These are phyloP conservation scores for Coremacera marginata DNA, from an alignment of 2,888 invertebrate species.

Conservation along the genomic window DNA sequence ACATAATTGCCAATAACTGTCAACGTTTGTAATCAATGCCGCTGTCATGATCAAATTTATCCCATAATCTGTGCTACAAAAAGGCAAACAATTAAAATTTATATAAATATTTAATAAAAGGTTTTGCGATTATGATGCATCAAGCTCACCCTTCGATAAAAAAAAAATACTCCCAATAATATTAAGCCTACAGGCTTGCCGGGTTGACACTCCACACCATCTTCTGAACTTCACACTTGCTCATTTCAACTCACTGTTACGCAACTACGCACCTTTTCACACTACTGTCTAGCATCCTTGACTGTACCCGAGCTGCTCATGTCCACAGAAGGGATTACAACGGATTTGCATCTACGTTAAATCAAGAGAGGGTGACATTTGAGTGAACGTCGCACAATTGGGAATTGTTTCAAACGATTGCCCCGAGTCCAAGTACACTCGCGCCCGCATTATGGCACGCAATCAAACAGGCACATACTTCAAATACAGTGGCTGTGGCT, in stretches of 20 bases:
- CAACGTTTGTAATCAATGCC: background rate
- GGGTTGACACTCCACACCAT: background rate
- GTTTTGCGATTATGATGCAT: background rate
- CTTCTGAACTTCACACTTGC: background rate
- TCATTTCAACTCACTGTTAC: background rate
- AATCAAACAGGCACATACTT: slow-evolving; percentile 20
- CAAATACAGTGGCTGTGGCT: slow-evolving; percentile 51
- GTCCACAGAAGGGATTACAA: slow-evolving; percentile 4
- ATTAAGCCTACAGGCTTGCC: background rate
- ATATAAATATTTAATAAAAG: background rate
- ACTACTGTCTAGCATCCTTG: background rate
- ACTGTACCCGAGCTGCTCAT: background rate
- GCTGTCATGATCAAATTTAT: background rate
- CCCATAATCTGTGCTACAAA: background rate
- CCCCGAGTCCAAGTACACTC: background rate
- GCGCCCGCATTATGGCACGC: background rate
- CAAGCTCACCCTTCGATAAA: background rate
- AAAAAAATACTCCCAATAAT: background rate
- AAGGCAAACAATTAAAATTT: background rate
- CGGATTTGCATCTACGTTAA: slow-evolving; percentile 15
- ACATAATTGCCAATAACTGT: slow-evolving; percentile 5
- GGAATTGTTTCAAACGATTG: slow-evolving; percentile 4
- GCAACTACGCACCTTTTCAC: background rate
- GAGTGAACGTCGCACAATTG: background rate
- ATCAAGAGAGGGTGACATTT: background rate